phyloP scores from a whole-genome alignment of 2,797 vertebrate species.

The Labeo calbasu region DNA sequence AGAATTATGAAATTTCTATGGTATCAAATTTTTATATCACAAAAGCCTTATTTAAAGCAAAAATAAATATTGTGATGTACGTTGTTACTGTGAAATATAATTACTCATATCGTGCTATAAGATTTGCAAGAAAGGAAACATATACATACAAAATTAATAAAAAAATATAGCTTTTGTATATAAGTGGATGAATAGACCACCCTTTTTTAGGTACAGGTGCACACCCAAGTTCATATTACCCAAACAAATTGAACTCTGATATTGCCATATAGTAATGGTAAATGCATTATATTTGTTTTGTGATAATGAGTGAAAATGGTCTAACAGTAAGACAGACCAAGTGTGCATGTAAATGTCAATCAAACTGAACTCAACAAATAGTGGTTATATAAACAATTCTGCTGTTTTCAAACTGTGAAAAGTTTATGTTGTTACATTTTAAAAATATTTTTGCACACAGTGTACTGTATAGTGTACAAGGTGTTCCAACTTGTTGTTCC shows the following conservation, averaged over 20 bases:
- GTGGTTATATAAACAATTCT: background rate
- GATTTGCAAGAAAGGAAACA: background rate
- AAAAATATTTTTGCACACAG: background rate
- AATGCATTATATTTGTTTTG: background rate
- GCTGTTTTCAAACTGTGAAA: background rate
- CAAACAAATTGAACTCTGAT: background rate
- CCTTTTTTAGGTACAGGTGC: background rate
- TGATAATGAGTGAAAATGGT: background rate
- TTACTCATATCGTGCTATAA: no score
- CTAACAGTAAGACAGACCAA: background rate
- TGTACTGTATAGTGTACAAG: background rate
- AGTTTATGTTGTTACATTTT: background rate
- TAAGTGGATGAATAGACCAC: background rate
- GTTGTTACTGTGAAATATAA: no score
- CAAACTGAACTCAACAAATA: background rate
- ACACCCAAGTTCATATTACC: background rate
- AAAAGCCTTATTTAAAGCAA: no score
- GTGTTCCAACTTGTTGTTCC: background rate
- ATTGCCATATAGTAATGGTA: background rate
- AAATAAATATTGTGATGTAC: no score
- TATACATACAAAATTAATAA: background rate
- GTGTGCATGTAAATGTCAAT: background rate
- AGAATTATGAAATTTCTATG: no score
- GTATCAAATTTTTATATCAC: no score
- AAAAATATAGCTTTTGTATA: background rate